phyloP scores from a whole-genome alignment of 2,888 invertebrate species.

The Chesias legatella region DNA sequence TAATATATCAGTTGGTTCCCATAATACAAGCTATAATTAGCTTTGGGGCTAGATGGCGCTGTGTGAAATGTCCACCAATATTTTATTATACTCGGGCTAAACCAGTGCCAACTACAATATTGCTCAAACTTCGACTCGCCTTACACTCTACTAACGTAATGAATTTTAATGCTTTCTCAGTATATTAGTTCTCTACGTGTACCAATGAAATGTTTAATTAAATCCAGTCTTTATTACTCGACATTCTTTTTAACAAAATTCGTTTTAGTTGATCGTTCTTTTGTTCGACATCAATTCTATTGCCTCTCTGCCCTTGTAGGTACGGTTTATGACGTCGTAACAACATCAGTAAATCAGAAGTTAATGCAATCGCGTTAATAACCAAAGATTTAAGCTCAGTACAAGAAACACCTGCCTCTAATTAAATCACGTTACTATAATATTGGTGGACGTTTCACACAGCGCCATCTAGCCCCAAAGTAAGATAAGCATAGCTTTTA shows the following conservation, averaged over 20 bases:
- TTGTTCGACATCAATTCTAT: constrained; percentile 26
- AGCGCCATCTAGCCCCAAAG: too few species aligned
- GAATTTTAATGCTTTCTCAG: constrained; percentile 20
- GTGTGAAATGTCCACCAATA: too few species aligned
- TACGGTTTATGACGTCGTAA: constrained; percentile 37
- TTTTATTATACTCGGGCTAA: constrained; percentile 7
- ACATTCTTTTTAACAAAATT: constrained; percentile 30
- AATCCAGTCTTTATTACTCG: constrained; percentile 25
- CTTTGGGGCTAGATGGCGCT: too few species aligned
- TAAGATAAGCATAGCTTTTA: too few species aligned
- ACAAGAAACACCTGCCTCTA: constrained; percentile 32
- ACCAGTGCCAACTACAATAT: constrained; percentile 35
- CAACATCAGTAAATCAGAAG: constrained; percentile 34
- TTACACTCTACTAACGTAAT: constrained; percentile 24
- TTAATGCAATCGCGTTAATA: constrained; percentile 28
- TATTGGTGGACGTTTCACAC: too few species aligned
- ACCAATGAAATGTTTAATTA: constrained; percentile 27
- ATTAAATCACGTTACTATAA: constrained; percentile 33
- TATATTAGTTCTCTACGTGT: constrained; percentile 21
- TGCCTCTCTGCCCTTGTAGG: constrained; percentile 27
- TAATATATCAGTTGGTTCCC: too few species aligned
- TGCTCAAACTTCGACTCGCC: constrained; percentile 26
- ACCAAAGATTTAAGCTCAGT: constrained; percentile 27
- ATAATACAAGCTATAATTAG: too few species aligned
- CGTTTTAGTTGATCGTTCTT: constrained; percentile 27